phyloP scores from a whole-genome alignment of 1,140 invertebrate species.

The Scylla paramamosain region DNA sequence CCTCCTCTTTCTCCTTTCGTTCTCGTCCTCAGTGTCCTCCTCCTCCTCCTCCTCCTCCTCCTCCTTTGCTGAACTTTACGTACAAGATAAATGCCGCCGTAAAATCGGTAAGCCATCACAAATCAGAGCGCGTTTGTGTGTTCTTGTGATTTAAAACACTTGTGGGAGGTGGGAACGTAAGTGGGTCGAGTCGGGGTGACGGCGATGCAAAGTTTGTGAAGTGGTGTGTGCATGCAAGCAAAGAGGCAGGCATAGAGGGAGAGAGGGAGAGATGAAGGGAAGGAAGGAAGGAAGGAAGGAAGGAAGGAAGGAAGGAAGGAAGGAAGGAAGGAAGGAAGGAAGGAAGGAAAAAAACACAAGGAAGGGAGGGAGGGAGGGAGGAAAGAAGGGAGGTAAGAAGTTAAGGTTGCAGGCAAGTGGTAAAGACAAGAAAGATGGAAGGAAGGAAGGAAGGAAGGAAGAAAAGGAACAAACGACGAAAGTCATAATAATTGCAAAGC shows the following conservation, averaged over 20 bases:
- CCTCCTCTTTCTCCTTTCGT: background rate
- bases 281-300: background rate
- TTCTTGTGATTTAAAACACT: constrained; percentile 24
- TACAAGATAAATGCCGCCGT: background rate
- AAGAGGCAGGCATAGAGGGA: background rate
- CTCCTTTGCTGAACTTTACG: background rate
- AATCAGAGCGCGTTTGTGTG: constrained; percentile 12
- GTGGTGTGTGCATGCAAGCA: background rate
- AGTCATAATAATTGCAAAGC: too few relatives aligned
- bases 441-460: background rate
- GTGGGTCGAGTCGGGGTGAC: background rate
- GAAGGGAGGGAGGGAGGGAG: background rate
- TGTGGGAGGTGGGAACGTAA: background rate
- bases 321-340: background rate
- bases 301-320: background rate
- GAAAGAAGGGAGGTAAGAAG: background rate
- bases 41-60: background rate
- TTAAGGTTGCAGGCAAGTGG: too few relatives aligned
- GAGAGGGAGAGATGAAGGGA: background rate
- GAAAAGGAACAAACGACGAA: background rate
- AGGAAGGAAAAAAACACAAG: background rate
- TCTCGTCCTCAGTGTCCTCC: background rate
- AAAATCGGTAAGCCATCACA: constrained; percentile 13
- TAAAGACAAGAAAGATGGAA: background rate
- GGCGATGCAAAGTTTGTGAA: background rate